Base-by-base conservation (phyloP, 2,797 vertebrate genomes). In the Xiphophorus birchmanni region DNA sequence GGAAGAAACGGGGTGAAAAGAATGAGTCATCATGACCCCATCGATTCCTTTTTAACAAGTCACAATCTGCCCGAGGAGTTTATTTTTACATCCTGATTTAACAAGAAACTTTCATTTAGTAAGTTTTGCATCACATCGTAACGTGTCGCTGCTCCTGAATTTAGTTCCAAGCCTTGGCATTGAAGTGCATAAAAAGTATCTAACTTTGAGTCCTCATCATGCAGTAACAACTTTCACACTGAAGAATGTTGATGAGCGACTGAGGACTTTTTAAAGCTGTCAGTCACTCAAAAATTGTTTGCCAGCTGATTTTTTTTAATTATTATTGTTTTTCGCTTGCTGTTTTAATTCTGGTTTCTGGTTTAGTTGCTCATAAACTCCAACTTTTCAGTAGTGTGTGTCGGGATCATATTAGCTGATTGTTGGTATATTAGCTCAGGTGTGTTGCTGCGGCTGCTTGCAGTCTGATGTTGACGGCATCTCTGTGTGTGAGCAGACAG, bases 401-500 rank as follows among this genome's bases (percentile, higher is more conserved):
- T 32, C 11, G 4, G 56, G 58, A 60, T 60, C 13, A 32, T 60
- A 29, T 60, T 60, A 54, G 52, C 21, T 26, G 8, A 54, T 32
- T 29, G 32, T 17, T 18, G 35, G 32, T 17, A 18, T 63, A 7
- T 63, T 65, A 42, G 35, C 4, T 71, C 10, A n/a, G 0, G 29
- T 21, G 29, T 23, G 5, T 12, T 21, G 47, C 17, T 32, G 17
- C 23, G 17, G 29, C 29, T 29, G 29, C 9, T 35, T 23, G 48
- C 2, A 23, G 47, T 37, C 29, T 23, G 10, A 21, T 50, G 5
- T 37, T 35, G 72, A 54, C 11, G 0, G 32, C 78, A 15, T 73
- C 81, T 82, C 42, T 76, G 18, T 79, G 21, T 79, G 37, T 37
- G 69, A 77, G n/a, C 74, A 93, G 92, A 76, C 81, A 5, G 90